Base-by-base conservation (phyloP, 2,797 vertebrate species). In the Micromesistius poutassou region DNA sequence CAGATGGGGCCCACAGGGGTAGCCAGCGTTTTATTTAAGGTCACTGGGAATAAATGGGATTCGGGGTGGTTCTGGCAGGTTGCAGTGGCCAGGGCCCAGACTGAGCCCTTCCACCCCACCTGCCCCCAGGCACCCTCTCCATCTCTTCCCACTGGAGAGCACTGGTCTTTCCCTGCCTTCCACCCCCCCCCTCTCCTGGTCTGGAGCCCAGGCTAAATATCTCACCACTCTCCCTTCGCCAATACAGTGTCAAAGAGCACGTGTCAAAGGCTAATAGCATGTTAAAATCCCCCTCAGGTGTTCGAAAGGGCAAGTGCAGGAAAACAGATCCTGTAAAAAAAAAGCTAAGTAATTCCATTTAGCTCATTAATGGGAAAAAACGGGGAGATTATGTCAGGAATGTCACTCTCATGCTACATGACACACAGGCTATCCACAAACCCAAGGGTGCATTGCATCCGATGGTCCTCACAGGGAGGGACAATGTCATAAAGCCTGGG, bases 11-110 rank as follows among this genome's bases (percentile, higher is more conserved):
- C 92, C 92, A 91, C 90, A 90, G 93, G 92, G 92, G 92, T 93
- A 90, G 94, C 92, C 92, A 91, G 91, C 93, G 86, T 94, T 94
- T 94, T 92, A 93, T 94, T 94, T 95, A 95, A 95, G 94, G 94
- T 95, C 94, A 95, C 90, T 82, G 74, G 91, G 91, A 93, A 94
- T 94, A 94, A 94, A 94, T 94, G 91, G 91, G 92, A 93, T 93
- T 94, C 90, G 83, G 91, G 91, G 91, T 91, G 92, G 90, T 90
- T 92, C 87, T 93, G 91, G 92, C 91, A 90, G 90, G 88, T 91
- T 91, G 92, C 89, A 85, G 89, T 92, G 91, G 91, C 91, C 90
- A 89, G 84, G 83, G 87, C 87, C 83, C 86, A 84, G 89, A 87
- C 91, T 90, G 90, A 88, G 88, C 87, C 89, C 90, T 90, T 88